phyloP scores from a whole-genome alignment of 2,797 vertebrate species.

The Cryptoblepharus egeriae region DNA sequence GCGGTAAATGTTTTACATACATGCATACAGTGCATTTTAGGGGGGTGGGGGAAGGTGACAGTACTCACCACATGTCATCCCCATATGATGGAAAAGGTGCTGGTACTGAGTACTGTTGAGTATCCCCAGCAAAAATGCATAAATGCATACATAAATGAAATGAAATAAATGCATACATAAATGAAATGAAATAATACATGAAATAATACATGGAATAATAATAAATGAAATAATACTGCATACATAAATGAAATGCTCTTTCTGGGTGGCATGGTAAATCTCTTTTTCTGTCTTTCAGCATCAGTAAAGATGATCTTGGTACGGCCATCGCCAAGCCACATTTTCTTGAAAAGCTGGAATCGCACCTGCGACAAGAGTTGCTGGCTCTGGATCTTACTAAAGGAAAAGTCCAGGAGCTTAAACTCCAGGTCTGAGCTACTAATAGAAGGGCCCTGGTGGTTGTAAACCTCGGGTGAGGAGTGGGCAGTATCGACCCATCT shows the following conservation, averaged over 20 bases:
- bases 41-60: too few species aligned
- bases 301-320: slow-evolving; percentile 53
- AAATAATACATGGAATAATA: too few species aligned
- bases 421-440: slow-evolving; percentile 80
- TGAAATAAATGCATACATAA: too few species aligned
- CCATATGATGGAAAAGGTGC: too few species aligned
- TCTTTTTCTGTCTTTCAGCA: slow-evolving; percentile 33
- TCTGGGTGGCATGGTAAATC: background rate
- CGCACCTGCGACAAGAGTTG: slow-evolving; percentile 79
- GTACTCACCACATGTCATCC: too few species aligned
- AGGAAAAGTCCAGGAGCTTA: slow-evolving; percentile 78
- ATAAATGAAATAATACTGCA: too few species aligned
- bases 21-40: too few species aligned
- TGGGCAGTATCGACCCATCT: background rate
- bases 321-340: slow-evolving; percentile 75
- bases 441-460: background rate
- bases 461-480: background rate
- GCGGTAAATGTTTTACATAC: too few species aligned
- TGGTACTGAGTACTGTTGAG: too few species aligned
- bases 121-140: too few species aligned
- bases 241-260: background rate
- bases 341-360: slow-evolving; percentile 79
- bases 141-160: too few species aligned
- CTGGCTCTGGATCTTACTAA: slow-evolving; percentile 69
- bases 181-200: too few species aligned